phyloP scores from a whole-genome alignment of 2,888 invertebrate species.

The Synergus japonicus region DNA sequence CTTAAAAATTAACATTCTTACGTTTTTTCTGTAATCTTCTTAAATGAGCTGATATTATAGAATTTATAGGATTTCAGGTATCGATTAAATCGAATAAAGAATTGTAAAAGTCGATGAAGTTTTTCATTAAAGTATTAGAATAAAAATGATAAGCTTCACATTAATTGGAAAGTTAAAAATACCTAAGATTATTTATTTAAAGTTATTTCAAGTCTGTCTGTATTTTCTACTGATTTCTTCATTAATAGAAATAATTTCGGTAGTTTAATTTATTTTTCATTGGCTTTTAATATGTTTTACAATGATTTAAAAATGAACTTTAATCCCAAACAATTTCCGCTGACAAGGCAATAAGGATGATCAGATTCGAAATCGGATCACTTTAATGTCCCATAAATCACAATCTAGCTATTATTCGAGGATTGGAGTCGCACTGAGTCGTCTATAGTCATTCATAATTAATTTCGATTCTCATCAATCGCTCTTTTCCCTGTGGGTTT shows the following conservation, averaged over 20 bases:
- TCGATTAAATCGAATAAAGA: neutral
- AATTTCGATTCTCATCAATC: neutral
- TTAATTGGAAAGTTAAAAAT: neutral
- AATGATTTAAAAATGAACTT: neutral
- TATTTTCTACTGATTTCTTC: too few species aligned
- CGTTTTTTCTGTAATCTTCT: constrained; percentile 18
- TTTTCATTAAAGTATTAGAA: too few species aligned
- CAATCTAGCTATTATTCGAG: constrained; percentile 6
- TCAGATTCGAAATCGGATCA: constrained; percentile 6
- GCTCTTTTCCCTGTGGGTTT: constrained; percentile 4
- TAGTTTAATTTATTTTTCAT: neutral
- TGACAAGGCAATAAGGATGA: neutral
- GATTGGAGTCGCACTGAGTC: neutral
- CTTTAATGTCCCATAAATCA: neutral
- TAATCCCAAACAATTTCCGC: neutral
- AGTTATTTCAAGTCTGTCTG: too few species aligned
- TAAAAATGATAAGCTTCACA: neutral
- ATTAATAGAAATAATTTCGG: neutral
- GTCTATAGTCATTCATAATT: constrained; percentile 17
- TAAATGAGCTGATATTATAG: neutral
- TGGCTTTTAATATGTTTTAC: neutral
- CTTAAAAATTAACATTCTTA: constrained; percentile 28
- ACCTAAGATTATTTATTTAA: too few species aligned
- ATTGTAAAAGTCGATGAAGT: neutral
- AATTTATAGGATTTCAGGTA: constrained; percentile 23